Evolutionary conservation across 2,797 vertebrate species (phyloP), one percentile per base, ranked within the genome.

Genomic region (Antrozous pallidus): DNA sequence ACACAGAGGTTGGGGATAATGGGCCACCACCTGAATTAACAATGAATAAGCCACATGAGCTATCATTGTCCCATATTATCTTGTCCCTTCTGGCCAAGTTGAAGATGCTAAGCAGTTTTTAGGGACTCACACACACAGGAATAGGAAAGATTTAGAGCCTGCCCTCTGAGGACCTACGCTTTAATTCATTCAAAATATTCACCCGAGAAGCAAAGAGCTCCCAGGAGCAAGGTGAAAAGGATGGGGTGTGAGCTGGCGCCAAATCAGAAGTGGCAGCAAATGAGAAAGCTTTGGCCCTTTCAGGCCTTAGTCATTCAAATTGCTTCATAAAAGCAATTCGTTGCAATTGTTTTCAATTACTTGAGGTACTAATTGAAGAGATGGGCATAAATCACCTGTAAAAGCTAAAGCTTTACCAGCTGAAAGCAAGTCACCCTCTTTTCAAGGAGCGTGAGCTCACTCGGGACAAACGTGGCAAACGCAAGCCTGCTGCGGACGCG

Each of bases 331-430:
- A 95, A 96, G 91, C 93, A 70, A 85, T 92, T 56, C 12, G 0
- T 22, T 26, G 89, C 65, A 36, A 96, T 56, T 87, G 95, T 90
- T 94, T 92, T 92, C 94, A 73, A 94, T 96, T 90, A 96, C 96
- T 73, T 90, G 80, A 24, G 88, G 42, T 40, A 26, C 94, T 95
- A 93, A 97, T 80, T 93, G 94, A 81, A 83, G 54, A 95, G 70
- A 65, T 8, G 1, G 89, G 58, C 33, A 36, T 65, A 94, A 96
- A 94, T 95, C 96, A 96, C 80, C 83, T 88, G 74, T 28, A 86
- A 95, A 92, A 82, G 93, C 91, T 63, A 36, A 26, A 54, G 69
- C 80, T 49, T 61, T 70, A 58, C 73, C 83, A 40, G 79, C 82
- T 70, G 86, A 90, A 89, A 90, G 80, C 80, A 80, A 69, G 82